Evolutionary conservation across 2,888 invertebrate species (phyloP).

Genomic region (Phania funesta): DNA sequence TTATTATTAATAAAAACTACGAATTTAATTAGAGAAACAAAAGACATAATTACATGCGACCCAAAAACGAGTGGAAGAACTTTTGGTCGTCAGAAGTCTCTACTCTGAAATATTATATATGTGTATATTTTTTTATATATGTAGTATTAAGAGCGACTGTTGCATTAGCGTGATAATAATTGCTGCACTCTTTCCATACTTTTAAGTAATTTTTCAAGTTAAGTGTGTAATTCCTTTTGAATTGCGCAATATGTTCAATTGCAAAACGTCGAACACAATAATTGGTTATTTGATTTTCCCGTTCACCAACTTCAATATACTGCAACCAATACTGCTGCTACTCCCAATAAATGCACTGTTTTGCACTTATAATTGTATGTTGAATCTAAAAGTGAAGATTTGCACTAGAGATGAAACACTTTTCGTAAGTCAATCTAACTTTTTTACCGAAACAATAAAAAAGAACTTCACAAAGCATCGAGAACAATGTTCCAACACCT

Average conservation of each 20-base stretch:
- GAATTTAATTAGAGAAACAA: no score
- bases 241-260: neutral
- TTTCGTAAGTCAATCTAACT: neutral
- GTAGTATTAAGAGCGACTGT: no score
- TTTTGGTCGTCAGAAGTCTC: no score
- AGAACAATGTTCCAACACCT: constrained; percentile 2
- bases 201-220: neutral
- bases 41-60: no score
- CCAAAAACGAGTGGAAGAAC: no score
- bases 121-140: no score
- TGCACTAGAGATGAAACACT: neutral
- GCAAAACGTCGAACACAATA: constrained; percentile 65
- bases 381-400: neutral
- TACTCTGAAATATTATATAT: no score
- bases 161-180: no score
- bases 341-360: neutral
- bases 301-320: neutral
- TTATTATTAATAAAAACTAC: no score
- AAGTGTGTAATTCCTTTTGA: neutral
- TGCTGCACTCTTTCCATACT: no score
- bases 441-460: neutral
- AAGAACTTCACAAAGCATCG: neutral
- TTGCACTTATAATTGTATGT: constrained; percentile 2
- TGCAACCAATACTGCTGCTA: neutral
- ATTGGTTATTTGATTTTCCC: constrained; percentile 72